Evolutionary conservation across 2,888 invertebrate species (phyloP).

Genomic region (Rhaphigaster nebulosa): DNA sequence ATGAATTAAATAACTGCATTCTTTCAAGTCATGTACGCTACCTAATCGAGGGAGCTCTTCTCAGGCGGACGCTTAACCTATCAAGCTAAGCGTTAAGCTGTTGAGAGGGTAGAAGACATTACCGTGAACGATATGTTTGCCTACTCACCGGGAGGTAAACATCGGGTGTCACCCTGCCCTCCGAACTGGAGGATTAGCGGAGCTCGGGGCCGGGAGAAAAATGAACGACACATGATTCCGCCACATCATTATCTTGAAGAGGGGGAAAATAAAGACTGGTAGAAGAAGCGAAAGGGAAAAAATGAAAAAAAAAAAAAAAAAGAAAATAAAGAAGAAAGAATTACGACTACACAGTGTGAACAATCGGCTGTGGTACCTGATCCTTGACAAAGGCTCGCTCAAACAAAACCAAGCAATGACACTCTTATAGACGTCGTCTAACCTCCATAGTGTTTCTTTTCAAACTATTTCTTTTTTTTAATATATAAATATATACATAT

Average conservation of each 20-base stretch:
- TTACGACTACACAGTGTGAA: conserved; percentile 29
- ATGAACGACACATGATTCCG: conserved; percentile 46
- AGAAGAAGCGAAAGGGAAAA: conserved; percentile 16
- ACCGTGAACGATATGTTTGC: conserved; percentile 32
- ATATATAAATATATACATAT: no score
- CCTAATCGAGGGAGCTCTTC: neutral
- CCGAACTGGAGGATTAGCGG: conserved; percentile 30
- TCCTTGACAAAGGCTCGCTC: conserved; percentile 2
- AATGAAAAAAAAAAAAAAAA: neutral
- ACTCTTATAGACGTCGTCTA: conserved; percentile 16
- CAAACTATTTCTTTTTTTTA: neutral
- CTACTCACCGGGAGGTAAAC: conserved; percentile 29
- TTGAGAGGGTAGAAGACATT: conserved; percentile 31
- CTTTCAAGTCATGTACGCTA: neutral
- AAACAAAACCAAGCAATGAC: conserved; percentile 34
- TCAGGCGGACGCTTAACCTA: neutral
- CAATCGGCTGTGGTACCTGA: conserved; percentile 35
- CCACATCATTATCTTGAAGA: conserved; percentile 40
- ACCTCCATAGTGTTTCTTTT: neutral
- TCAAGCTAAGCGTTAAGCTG: neutral
- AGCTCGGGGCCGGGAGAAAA: neutral
- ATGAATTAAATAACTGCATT: no score
- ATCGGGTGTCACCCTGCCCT: conserved; percentile 11
- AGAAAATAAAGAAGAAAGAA: conserved; percentile 24
- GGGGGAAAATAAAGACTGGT: conserved; percentile 10